Evolutionary conservation across 2,888 invertebrate species (phyloP), one percentile per base, ranked within the genome.

Genomic region (Cephonodes hylas): DNA sequence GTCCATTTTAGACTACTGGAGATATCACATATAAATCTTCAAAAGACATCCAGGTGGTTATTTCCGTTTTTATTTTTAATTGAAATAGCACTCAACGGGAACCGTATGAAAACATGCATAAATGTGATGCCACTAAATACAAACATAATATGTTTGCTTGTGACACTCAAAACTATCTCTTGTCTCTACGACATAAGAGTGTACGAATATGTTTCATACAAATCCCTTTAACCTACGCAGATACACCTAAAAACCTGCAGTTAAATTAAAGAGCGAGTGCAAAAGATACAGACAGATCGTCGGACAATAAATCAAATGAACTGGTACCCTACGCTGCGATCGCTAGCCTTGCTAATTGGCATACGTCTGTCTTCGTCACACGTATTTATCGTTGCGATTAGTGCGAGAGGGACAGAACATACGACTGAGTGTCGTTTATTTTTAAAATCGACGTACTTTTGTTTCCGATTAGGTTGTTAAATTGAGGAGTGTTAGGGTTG

Each of bases 311-410:
- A 53, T 53, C 53, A 53, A 31, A 53, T 53, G 53, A 27, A 53
- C 53, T 8, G 15, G 10, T 10, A 53, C 31, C 8, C 13, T n/a
- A 38, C 13, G 48, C 22, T 45, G 45, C 18, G 31, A 53, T 53
- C 27, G 53, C 7, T 15, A 48, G 53, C 53, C 53, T 27, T 27
- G 8, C 53, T 53, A 53, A 53, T 53, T 53, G 53, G 53, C 53
- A 10, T 53, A 53, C 27, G 18, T 59, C 44, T 23, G 59, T 59
- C 59, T 59, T 44, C 59, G 44, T 59, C 59, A 44, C 44, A 59
- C 44, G 8, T 53, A 31, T 59, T 59, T 42, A 59, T 59, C 44
- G 42, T 20, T 8, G 13, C 44, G 13, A 44, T 59, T 59, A 44
- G 59, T 27, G 27, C 25, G 42, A 59, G 18, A 44, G 44, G 44